These are phyloP conservation scores for Glaucidium brasilianum DNA, from an alignment of 2,113 vertebrate genomes.

Conservation along the genomic window DNA sequence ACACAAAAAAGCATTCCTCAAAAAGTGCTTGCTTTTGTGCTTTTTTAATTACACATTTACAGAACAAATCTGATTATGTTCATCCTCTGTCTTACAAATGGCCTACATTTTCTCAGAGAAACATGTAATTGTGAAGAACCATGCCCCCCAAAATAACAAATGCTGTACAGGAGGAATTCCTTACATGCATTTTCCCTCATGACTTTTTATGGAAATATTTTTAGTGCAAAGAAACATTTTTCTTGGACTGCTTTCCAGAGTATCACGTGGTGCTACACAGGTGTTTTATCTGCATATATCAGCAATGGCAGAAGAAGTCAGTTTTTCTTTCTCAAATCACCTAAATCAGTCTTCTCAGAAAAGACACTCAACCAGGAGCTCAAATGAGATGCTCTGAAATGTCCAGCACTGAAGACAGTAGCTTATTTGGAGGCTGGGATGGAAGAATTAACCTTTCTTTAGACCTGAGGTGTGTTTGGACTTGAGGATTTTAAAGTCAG, in stretches of 20 bases:
- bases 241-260: background rate
- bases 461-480: background rate
- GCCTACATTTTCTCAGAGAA: background rate
- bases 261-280: background rate
- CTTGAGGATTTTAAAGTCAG: background rate
- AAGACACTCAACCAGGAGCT: background rate
- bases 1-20: background rate
- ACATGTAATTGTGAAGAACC: background rate
- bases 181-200: accelerated
- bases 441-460: background rate
- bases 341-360: background rate
- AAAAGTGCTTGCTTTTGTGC: accelerated
- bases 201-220: background rate
- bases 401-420: background rate
- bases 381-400: background rate
- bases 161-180: accelerated
- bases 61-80: background rate
- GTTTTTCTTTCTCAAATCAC: background rate
- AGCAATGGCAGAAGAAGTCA: background rate
- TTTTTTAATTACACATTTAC: background rate
- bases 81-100: background rate
- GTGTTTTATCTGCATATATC: background rate
- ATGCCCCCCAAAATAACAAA: background rate
- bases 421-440: background rate
- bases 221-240: background rate